These are phyloP conservation scores for Lepidochrysops patricia DNA, from an alignment of 2,888 invertebrate genomes.

Conservation along the genomic window DNA sequence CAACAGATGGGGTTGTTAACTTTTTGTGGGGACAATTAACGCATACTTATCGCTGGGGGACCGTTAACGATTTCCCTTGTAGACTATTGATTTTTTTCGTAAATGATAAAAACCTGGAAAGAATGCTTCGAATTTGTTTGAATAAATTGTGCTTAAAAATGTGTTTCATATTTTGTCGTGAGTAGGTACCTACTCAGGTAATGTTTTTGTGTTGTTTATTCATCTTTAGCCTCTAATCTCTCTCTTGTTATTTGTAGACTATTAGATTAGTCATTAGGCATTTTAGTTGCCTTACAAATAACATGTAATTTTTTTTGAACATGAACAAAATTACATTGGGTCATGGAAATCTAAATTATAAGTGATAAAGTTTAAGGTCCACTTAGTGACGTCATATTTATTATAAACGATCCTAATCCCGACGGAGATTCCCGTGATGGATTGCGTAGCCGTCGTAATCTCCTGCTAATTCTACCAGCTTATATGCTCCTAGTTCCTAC, in stretches of 20 bases:
- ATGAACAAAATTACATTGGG: too few species aligned
- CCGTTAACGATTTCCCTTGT: background rate
- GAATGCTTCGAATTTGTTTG: background rate
- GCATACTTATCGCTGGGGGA: constrained; percentile 2
- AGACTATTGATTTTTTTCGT: background rate
- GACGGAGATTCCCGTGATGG: constrained; percentile 22
- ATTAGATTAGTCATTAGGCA: too few species aligned
- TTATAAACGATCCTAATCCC: constrained; percentile 19
- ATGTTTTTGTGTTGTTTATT: too few species aligned
- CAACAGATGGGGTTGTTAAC: constrained; percentile 13
- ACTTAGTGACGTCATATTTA: constrained; percentile 16
- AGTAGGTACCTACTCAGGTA: too few species aligned
- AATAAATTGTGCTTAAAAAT: too few species aligned
- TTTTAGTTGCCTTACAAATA: too few species aligned
- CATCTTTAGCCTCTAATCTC: too few species aligned
- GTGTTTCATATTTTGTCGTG: too few species aligned
- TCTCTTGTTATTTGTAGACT: too few species aligned
- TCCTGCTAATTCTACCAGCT: constrained; percentile 25
- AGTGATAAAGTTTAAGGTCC: background rate
- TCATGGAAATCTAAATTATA: too few species aligned
- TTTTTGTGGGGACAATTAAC: constrained; percentile 11
- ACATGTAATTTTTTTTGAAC: too few species aligned
- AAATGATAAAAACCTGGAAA: background rate
- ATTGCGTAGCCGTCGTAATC: constrained; percentile 23
- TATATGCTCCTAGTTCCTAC: constrained; percentile 28